Percentiles rank a stretch among this genome's conserved stretches.
phyloP scores from a whole-genome alignment of 2,888 invertebrate genomes.

The Crepidodera aurea region DNA sequence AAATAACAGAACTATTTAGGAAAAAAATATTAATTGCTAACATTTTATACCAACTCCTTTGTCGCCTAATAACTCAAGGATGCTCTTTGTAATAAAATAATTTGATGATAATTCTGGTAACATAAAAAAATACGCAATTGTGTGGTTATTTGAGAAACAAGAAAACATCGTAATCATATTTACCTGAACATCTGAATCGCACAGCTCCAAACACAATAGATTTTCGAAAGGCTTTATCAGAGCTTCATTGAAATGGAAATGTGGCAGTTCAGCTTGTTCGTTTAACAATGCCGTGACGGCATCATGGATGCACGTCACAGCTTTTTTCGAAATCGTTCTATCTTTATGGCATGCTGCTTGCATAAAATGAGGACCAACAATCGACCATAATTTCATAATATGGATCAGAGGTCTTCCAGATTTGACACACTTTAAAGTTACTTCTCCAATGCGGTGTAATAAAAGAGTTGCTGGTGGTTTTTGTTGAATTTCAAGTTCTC shows the following conservation, averaged over 20 bases:
- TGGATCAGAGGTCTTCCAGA: conserved; percentile 90
- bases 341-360: conserved; percentile 95
- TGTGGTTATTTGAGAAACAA: too few species aligned
- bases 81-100: too few species aligned
- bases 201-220: conserved; percentile 89
- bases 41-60: too few species aligned
- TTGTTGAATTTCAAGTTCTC: conserved; percentile 57
- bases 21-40: too few species aligned
- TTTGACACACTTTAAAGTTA: conserved; percentile 84
- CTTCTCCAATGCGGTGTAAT: conserved; percentile 86
- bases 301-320: conserved; percentile 91
- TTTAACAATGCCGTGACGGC: conserved; percentile 87
- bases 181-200: conserved; percentile 88
- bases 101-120: too few species aligned
- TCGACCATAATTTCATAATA: conserved; percentile 91
- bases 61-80: too few species aligned
- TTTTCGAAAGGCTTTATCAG: conserved; percentile 95
- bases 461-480: conserved; percentile 68
- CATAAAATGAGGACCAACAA: conserved; percentile 92
- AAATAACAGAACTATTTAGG: too few species aligned
- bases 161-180: too few species aligned
- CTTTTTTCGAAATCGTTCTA: conserved; percentile 86
- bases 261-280: conserved; percentile 86
- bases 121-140: too few species aligned
- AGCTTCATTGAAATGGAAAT: conserved; percentile 96